Evolutionary conservation across 1,140 invertebrate species (phyloP), one percentile per base, ranked within the genome.

Genomic region (Neotoxoptera formosana): DNA sequence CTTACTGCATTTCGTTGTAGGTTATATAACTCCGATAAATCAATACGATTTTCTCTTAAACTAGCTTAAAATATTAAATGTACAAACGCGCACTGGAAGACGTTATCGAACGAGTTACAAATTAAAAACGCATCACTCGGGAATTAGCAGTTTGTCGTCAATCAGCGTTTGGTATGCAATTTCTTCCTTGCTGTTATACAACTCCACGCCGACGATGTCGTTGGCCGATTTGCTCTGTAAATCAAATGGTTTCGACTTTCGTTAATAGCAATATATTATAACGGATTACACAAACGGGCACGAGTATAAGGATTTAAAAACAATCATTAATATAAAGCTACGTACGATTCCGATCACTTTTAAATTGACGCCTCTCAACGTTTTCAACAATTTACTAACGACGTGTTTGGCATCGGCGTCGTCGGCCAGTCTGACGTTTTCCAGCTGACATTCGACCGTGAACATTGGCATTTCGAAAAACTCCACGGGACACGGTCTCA

Each of bases 91-190:
- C 30, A 11, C 3, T 14, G 30, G 11, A 9, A 14, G 56, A 60
- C 23, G 56, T 23, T 23, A 23, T 23, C 34, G 76, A 7, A 25
- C 81, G 25, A 23, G 87, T 36, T 36, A 36, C 2, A 30, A 41
- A 56, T 60, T 56, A 30, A 60, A 90, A 90, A 41, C 23, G 1
- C 36, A 45, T 60, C 53, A 30, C 25, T 0, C 30, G 20, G 51
- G n/a, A 86, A 86, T 51, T 23, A 93, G 20, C 17, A 83, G 34
- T 17, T 30, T 7, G n/a, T 48, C 84, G n/a, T 93, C 76, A 20
- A 93, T 86, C 47, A 93, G n/a, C 45, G 67, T 6, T 7, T 86
- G 91, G 45, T 93, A 93, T 17, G 76, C 91, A 53, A 93, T 48
- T 84, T 83, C 47, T 41, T 36, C 76, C 30, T 41, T 56, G 7